phyloP scores from a whole-genome alignment of 2,113 vertebrate genomes.

The Speoplatyrhinus poulsoni region DNA sequence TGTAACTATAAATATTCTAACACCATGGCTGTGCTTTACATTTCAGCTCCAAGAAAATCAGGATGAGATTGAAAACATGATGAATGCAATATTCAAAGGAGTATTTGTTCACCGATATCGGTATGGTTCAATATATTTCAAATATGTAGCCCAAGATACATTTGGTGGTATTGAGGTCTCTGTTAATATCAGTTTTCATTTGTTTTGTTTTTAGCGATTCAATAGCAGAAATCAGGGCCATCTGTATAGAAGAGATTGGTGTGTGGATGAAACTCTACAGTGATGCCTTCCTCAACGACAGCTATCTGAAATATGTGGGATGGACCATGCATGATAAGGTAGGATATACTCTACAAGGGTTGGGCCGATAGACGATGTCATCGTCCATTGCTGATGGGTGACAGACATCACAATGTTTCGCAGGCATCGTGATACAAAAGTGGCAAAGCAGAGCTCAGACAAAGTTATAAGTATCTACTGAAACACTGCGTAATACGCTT shows the following conservation, averaged over 20 bases:
- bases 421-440: no score
- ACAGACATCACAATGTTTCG: no score
- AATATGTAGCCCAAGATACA: background rate
- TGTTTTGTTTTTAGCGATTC: constrained; percentile 82
- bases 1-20: background rate
- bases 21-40: constrained; percentile 22
- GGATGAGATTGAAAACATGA: constrained; percentile 99
- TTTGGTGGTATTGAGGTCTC: background rate
- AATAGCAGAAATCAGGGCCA: constrained; percentile 97
- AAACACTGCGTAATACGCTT: no score
- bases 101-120: constrained; percentile 98
- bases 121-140: constrained; percentile 70
- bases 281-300: constrained; percentile 98
- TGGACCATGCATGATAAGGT: constrained; percentile 99
- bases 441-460: no score
- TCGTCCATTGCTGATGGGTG: no score
- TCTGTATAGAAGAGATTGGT: constrained; percentile 98
- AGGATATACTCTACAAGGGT: constrained; percentile 22
- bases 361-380: no score
- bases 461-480: no score
- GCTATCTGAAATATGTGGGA: constrained; percentile 98
- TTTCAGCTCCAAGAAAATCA: constrained; percentile 99
- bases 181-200: background rate
- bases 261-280: constrained; percentile 99
- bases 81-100: constrained; percentile 99